These are phyloP conservation scores for Acrossocheilus fasciatus DNA, from an alignment of 2,797 vertebrate genomes.

Conservation along the genomic window DNA sequence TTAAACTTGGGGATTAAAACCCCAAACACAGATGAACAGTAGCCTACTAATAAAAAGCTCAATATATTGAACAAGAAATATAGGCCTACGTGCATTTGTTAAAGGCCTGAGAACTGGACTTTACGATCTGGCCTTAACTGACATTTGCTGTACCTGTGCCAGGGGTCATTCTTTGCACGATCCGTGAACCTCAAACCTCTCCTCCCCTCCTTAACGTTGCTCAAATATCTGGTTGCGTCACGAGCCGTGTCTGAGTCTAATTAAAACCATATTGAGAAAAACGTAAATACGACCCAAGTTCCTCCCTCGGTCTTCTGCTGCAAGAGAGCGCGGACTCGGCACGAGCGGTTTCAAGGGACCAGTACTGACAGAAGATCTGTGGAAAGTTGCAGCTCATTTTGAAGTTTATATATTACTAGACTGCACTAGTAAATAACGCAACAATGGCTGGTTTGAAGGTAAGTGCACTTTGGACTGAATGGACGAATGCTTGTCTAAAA, in stretches of 20 bases:
- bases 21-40: neutral
- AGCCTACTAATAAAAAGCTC: neutral
- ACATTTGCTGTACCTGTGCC: conserved; percentile 63
- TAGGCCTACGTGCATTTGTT: conserved; percentile 12
- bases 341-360: neutral
- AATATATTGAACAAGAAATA: neutral
- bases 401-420: conserved; percentile 36
- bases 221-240: conserved; percentile 70
- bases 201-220: conserved; percentile 31
- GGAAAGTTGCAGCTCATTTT: conserved; percentile 1
- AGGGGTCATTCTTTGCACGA: conserved; percentile 62
- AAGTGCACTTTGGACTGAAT: conserved; percentile 55
- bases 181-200: conserved; percentile 48
- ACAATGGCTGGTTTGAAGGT: conserved; percentile 80
- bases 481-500: neutral
- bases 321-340: conserved; percentile 2
- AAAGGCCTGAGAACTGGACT: conserved; percentile 41
- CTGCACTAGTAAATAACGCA: neutral
- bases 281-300: conserved; percentile 71
- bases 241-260: conserved; percentile 71
- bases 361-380: neutral
- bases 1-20: neutral
- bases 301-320: conserved; percentile 29
- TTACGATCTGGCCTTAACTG: neutral
- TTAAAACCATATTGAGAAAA: conserved; percentile 83